These are phyloP conservation scores for Leptinotarsa haldemani DNA, from an alignment of 2,888 invertebrate species.

Conservation along the genomic window DNA sequence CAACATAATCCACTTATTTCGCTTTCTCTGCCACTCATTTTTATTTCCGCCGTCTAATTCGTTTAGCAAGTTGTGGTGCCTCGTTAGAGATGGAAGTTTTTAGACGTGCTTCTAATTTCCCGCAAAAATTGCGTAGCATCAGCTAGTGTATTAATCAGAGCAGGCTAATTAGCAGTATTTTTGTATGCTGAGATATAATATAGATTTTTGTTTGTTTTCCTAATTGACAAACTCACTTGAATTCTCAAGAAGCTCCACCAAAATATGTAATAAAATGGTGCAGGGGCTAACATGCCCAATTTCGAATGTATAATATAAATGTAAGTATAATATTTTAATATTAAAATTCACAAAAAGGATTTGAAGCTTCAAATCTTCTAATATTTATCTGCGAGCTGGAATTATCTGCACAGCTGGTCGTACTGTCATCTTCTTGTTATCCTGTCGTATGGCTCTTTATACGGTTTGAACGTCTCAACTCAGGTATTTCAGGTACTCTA, in stretches of 20 bases:
- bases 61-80: slow-evolving; percentile 41
- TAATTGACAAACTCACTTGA: not conserved
- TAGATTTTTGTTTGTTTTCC: not conserved
- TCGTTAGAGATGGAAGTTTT: slow-evolving; percentile 46
- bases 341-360: no score
- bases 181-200: not conserved
- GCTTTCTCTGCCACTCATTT: slow-evolving; percentile 35
- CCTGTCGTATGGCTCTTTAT: no score
- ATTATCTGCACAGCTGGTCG: no score
- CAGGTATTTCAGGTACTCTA: no score
- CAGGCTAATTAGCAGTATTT: slow-evolving; percentile 31
- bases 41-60: slow-evolving; percentile 37
- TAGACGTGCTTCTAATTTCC: slow-evolving; percentile 43
- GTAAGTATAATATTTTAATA: no score
- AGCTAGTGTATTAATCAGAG: slow-evolving; percentile 44
- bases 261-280: no score
- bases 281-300: no score
- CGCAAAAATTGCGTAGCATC: slow-evolving; percentile 41
- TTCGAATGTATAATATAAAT: not conserved
- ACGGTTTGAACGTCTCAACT: no score
- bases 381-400: no score
- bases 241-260: not conserved
- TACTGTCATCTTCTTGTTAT: no score
- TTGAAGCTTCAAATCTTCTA: no score
- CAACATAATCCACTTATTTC: slow-evolving; percentile 36